Evolutionary conservation across 2,113 vertebrate genomes (phyloP).

Genomic region (Jaculus jaculus): DNA sequence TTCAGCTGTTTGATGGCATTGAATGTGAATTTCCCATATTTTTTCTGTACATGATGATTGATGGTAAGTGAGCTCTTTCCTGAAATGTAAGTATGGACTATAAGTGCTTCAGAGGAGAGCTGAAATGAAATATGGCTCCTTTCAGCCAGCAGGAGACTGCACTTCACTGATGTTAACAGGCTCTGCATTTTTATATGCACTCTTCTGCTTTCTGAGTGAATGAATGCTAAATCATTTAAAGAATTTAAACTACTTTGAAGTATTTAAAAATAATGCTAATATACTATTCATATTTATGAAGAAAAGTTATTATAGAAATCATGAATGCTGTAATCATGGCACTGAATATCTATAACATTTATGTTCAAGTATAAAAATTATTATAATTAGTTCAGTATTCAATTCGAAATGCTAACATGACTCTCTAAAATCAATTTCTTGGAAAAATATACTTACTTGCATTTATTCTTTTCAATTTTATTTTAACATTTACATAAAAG

Average conservation of each 20-base stretch:
- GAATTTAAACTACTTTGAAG: background rate
- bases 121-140: background rate
- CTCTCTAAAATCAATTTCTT: constrained; percentile 45
- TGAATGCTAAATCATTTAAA: background rate
- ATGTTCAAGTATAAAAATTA: constrained; percentile 8
- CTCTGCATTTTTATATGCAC: background rate
- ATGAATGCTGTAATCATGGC: background rate
- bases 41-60: constrained; percentile 99
- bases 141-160: background rate
- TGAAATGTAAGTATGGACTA: constrained; percentile 27
- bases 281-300: constrained; percentile 33
- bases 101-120: background rate
- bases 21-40: constrained; percentile 99
- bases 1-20: constrained; percentile 98
- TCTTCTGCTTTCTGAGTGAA: background rate
- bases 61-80: constrained; percentile 90
- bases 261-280: constrained; percentile 27
- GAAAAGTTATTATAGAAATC: constrained; percentile 36
- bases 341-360: background rate
- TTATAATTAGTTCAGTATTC: constrained; percentile 40
- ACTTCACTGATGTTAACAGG: background rate
- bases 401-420: constrained; percentile 28
- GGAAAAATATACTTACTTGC: background rate
- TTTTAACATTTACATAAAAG: constrained; percentile 40
- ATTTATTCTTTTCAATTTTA: constrained; percentile 23